Conservation (phyloP, 2,797 vertebrate genomes). For the Myotis vivesi region DNA sequence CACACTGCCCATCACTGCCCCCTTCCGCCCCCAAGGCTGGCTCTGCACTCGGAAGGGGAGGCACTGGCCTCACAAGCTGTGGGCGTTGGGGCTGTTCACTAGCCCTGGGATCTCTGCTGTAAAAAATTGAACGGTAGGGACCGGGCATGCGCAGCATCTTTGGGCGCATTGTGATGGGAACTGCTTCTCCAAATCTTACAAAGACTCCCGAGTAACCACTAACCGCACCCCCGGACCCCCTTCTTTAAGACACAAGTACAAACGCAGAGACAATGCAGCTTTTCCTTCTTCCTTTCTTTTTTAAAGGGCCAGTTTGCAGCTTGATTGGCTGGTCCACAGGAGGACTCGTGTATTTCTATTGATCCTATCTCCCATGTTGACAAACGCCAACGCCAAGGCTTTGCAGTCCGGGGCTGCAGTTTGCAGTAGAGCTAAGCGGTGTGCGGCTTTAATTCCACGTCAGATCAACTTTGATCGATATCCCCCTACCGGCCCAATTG, state of each 20-base stretch:
- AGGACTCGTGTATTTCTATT: conserved; percentile 84
- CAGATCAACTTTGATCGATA: conserved; percentile 93
- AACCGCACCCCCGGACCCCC: conserved; percentile 14
- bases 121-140: conserved; percentile 70
- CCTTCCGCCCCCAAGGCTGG: neutral
- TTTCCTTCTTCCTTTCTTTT: conserved; percentile 36
- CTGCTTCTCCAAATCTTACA: conserved; percentile 72
- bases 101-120: conserved; percentile 66
- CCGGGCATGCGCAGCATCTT: conserved; percentile 75
- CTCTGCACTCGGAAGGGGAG: neutral
- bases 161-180: conserved; percentile 76
- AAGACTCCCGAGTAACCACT: conserved; percentile 73
- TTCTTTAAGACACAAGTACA: conserved; percentile 45
- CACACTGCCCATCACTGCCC: neutral
- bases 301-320: conserved; percentile 68
- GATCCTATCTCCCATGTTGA: conserved; percentile 83
- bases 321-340: conserved; percentile 82
- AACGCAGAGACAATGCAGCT: conserved; percentile 72
- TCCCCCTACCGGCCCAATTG: conserved; percentile 90
- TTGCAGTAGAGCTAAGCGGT: conserved; percentile 80
- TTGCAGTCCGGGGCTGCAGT: conserved; percentile 81
- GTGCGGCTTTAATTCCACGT: conserved; percentile 87
- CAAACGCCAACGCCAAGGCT: conserved; percentile 81
- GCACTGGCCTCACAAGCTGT: conserved; percentile 33
- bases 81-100: neutral